A percentile compares a stretch with the other conserved stretches of the same genome.
phyloP scores from a whole-genome alignment of 2,113 vertebrate genomes.

The Antigone vipio region DNA sequence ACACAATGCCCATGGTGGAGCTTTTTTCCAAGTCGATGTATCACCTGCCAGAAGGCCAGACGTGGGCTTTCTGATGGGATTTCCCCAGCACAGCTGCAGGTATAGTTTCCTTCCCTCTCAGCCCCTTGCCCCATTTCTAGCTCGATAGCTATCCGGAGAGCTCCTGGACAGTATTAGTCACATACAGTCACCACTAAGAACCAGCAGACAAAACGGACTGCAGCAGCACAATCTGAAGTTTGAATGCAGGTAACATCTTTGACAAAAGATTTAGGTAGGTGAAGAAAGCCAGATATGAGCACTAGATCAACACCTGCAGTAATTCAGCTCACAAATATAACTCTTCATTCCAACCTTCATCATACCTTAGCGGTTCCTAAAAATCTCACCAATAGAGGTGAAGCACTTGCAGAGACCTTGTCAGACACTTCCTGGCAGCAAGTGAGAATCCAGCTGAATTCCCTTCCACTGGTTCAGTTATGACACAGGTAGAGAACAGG shows the following conservation, averaged over 20 bases:
- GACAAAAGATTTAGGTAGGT: not conserved
- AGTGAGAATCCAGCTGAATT: not conserved
- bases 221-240: not conserved
- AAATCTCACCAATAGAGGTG: not conserved
- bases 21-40: not conserved
- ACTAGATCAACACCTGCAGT: not conserved
- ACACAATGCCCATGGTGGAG: not conserved
- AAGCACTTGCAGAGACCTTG: not conserved
- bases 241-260: not conserved
- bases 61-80: not conserved
- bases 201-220: not conserved
- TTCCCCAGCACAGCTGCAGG: not conserved
- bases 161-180: not conserved
- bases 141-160: rapidly evolving
- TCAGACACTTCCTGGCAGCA: not conserved
- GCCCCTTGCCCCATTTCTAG: not conserved
- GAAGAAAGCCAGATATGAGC: not conserved
- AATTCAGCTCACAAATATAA: not conserved
- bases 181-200: not conserved
- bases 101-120: not conserved
- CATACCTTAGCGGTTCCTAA: not conserved
- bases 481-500: not conserved
- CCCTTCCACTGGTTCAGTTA: not conserved
- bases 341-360: not conserved
- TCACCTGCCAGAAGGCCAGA: not conserved